Conservation (phyloP, 2,888 invertebrate species). For the Drosophila heteroneura region DNA sequence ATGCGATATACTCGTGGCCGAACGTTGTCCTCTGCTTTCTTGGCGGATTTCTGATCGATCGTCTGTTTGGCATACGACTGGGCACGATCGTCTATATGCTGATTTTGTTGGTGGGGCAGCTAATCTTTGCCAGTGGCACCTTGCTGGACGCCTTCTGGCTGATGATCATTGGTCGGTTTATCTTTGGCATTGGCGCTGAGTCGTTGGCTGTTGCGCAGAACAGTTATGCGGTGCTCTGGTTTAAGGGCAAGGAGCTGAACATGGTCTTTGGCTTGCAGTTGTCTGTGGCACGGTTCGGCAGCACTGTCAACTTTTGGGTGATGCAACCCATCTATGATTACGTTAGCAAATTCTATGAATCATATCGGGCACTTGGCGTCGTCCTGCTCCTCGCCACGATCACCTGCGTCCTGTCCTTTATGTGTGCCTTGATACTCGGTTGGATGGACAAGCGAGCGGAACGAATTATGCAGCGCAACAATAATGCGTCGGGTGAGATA, state of each 20-base stretch:
- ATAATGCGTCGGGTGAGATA: conserved; percentile 87
- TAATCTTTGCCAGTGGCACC: conserved; percentile 95
- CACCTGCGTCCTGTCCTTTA: conserved; percentile 94
- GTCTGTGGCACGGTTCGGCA: conserved; percentile 97
- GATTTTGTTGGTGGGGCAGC: conserved; percentile 94
- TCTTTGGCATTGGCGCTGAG: conserved; percentile 99
- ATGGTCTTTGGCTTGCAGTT: conserved; percentile 99
- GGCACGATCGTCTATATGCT: conserved; percentile 96
- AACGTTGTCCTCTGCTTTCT: conserved; percentile 98
- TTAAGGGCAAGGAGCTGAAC: conserved; percentile 98
- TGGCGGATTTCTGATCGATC: conserved; percentile 97
- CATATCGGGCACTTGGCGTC: conserved; percentile 90
- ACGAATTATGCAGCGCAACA: conserved; percentile 89
- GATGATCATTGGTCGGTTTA: conserved; percentile 97
- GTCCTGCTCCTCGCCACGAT: conserved; percentile 91
- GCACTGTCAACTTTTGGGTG: conserved; percentile 96
- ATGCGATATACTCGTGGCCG: conserved; percentile 98
- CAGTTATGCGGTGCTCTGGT: conserved; percentile 98
- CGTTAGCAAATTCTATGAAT: conserved; percentile 89
- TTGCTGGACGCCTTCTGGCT: conserved; percentile 93
- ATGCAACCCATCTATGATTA: conserved; percentile 95
- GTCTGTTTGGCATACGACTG: conserved; percentile 96
- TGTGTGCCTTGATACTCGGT: conserved; percentile 91
- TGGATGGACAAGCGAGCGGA: conserved; percentile 95
- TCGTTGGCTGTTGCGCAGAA: conserved; percentile 98